Evolutionary conservation across 2,888 invertebrate species (phyloP).

Genomic region (Metellina segmentata): DNA sequence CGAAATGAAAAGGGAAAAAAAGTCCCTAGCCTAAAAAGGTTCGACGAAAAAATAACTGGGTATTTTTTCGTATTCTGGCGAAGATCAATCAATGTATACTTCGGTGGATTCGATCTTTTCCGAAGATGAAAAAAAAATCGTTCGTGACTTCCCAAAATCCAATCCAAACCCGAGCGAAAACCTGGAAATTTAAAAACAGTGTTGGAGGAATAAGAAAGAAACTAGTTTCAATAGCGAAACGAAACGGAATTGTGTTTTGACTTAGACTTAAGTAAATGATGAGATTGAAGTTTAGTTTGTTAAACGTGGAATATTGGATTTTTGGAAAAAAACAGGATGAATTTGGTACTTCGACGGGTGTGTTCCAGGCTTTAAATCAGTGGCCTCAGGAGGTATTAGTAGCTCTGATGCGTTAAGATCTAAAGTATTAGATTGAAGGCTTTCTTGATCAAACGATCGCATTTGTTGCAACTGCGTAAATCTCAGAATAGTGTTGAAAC

Average conservation of each 20-base stretch:
- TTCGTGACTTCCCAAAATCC: not conserved
- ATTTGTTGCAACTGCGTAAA: too few relatives aligned
- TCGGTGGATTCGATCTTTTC: not conserved
- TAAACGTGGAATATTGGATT: conserved; percentile 16
- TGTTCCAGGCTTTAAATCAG: too few relatives aligned
- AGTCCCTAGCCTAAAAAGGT: not conserved
- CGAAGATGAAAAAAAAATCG: not conserved
- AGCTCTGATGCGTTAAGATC: too few relatives aligned
- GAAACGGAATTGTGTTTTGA: conserved; percentile 44
- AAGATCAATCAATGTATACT: not conserved
- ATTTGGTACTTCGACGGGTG: too few relatives aligned
- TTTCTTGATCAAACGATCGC: too few relatives aligned
- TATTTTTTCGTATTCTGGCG: not conserved
- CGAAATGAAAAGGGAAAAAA: not conserved
- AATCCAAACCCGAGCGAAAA: not conserved
- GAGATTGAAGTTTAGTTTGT: not conserved
- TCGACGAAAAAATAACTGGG: not conserved
- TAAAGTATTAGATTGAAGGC: too few relatives aligned
- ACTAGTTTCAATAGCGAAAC: conserved; percentile 34
- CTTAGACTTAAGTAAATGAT: conserved; percentile 48
- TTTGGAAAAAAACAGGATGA: too few relatives aligned
- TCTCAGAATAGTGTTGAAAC: too few relatives aligned
- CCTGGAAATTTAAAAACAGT: too few relatives aligned
- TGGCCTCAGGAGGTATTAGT: too few relatives aligned
- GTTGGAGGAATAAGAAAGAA: not conserved